A percentile compares a stretch with the other conserved stretches of the same genome.
Evolutionary conservation across 2,888 invertebrate genomes (phyloP).

Genomic region (Pecten maximus): DNA sequence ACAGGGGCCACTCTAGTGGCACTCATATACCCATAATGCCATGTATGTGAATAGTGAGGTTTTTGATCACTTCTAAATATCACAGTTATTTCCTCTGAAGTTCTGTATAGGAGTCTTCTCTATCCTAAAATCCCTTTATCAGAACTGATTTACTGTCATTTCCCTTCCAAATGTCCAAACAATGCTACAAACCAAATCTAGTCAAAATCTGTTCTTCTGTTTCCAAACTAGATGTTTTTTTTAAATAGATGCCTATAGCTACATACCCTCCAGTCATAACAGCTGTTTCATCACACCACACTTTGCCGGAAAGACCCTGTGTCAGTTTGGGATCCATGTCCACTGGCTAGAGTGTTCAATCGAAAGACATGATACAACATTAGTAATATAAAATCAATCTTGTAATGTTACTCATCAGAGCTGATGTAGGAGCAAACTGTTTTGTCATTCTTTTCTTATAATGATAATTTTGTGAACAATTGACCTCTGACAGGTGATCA

Average conservation of each 20-base stretch:
- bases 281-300: slow-evolving; percentile 89
- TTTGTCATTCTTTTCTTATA: neutral
- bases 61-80: too few relatives aligned
- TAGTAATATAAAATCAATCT: neutral
- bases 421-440: neutral
- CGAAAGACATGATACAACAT: neutral
- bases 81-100: too few relatives aligned
- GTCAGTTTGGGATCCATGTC: slow-evolving; percentile 87
- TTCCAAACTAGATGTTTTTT: too few relatives aligned
- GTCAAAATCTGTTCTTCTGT: too few relatives aligned
- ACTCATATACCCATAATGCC: too few relatives aligned
- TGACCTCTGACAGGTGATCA: neutral
- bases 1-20: too few relatives aligned
- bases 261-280: slow-evolving; percentile 81
- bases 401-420: neutral
- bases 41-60: too few relatives aligned
- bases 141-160: too few relatives aligned
- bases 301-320: slow-evolving; percentile 92
- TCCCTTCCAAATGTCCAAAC: too few relatives aligned
- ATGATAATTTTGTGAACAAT: neutral
- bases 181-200: too few relatives aligned
- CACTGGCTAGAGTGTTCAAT: slow-evolving; percentile 79
- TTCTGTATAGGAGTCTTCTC: too few relatives aligned
- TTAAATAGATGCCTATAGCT: neutral
- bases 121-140: too few relatives aligned